Conservation (phyloP, 2,888 invertebrate species). For the Laspeyria flexula region DNA sequence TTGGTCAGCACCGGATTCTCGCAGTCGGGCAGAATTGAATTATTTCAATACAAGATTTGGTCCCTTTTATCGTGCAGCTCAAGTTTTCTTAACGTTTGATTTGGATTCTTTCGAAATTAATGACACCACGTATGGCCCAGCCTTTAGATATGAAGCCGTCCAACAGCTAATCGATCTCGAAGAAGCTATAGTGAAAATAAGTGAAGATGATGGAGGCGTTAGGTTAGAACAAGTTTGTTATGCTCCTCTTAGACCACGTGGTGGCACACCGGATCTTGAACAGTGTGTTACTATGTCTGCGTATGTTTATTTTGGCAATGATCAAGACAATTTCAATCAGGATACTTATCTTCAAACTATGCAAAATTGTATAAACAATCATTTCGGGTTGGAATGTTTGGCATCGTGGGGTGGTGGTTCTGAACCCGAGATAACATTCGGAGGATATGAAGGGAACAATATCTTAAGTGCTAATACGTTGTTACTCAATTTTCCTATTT, state of each 20-base stretch:
- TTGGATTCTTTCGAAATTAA: constrained; percentile 69
- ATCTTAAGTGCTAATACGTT: constrained; percentile 83
- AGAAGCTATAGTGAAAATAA: constrained; percentile 87
- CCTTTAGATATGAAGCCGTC: constrained; percentile 92
- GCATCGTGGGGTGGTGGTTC: constrained; percentile 95
- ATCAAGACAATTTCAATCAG: constrained; percentile 80
- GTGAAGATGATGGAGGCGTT: constrained; percentile 81
- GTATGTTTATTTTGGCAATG: constrained; percentile 91
- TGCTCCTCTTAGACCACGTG: constrained; percentile 91
- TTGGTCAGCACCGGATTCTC: constrained; percentile 95
- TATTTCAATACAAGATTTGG: constrained; percentile 95
- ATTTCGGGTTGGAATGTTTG: constrained; percentile 87
- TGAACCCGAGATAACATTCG: constrained; percentile 93
- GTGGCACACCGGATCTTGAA: constrained; percentile 78
- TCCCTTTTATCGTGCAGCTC: constrained; percentile 96
- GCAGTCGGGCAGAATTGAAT: constrained; percentile 93
- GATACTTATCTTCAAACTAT: constrained; percentile 70
- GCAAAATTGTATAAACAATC: constrained; percentile 73
- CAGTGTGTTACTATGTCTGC: constrained; percentile 94
- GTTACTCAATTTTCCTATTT: constrained; percentile 91
- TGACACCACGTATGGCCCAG: constrained; percentile 90
- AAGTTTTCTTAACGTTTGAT: constrained; percentile 92
- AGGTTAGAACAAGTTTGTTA: constrained; percentile 89
- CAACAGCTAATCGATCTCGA: constrained; percentile 90
- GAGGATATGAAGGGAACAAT: constrained; percentile 87